Evolutionary conservation across 2,888 invertebrate genomes (phyloP).

Genomic region (Graphium colonna): DNA sequence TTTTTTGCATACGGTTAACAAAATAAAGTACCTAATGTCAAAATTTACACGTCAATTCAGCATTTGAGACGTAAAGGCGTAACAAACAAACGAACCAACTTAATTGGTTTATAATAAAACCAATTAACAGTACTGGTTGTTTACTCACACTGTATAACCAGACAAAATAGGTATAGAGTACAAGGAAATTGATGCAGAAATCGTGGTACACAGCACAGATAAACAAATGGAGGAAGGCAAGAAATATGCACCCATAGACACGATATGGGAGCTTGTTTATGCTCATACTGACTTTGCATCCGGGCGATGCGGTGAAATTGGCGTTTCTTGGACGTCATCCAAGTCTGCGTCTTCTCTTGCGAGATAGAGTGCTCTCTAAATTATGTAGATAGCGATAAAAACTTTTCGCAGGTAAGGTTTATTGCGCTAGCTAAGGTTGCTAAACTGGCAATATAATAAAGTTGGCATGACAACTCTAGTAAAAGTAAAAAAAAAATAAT

Average conservation of each 20-base stretch:
- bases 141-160: no score
- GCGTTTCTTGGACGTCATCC: conserved; percentile 35
- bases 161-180: background rate
- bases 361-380: background rate
- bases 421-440: background rate
- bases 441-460: background rate
- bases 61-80: no score
- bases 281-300: conserved; percentile 28
- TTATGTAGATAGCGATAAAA: background rate
- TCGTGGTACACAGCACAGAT: background rate
- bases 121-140: no score
- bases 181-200: background rate
- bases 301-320: conserved; percentile 40
- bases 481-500: no score
- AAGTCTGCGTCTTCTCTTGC: conserved; percentile 17
- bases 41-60: no score
- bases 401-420: background rate
- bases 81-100: no score
- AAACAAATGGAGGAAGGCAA: background rate
- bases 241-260: background rate
- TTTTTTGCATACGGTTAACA: no score
- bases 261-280: conserved; percentile 8
- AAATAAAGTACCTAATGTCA: no score
- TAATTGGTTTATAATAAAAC: no score
- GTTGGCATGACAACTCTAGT: background rate